Base-by-base conservation (phyloP, 2,888 invertebrate species). In the Galeruca laticollis region DNA sequence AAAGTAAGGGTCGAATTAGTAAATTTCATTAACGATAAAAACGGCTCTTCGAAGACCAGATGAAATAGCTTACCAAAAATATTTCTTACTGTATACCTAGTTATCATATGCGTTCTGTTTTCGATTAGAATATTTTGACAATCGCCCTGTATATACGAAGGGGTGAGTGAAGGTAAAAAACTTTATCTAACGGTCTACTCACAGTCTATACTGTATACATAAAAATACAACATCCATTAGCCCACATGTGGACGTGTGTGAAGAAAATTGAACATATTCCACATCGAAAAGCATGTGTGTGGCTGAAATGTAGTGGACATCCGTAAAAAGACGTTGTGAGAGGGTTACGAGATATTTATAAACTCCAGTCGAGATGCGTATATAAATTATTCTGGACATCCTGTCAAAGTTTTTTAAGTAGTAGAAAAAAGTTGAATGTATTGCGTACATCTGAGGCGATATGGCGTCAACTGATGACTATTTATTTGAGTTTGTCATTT, bases 201-300 rank as follows among this genome's bases (percentile, higher is more conserved):
- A 13, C 15, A 57, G 56, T 18, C 33, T 26, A 26, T n/a, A 10
- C 18, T 31, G 26, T 63, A 56, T 56, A 54, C 11, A 54, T 31
- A 63, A 56, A 54, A 63, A 54, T 56, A 63, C 20, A 33, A 33
- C 63, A 60, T 60, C 64, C 56, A 65, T 60, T 47, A 51, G 60
- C 79, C 79, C 83, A 83, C 81, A 82, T 83, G 83, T 83, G 82
- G 80, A 82, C 75, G 80, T 77, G 83, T 82, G 83, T 83, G 83
- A 84, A 83, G 82, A 83, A 84, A 80, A 82, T 82, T 80, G 68
- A 73, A 73, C 74, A 77, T 72, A 71, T 81, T 76, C 81, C 63
- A 63, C 54, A 56, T 40, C 79, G 80, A 80, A 78, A 78, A 75
- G 74, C 75, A 77, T 77, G 71, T 77, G 74, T 75, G 74, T 73